phyloP scores from a whole-genome alignment of 2,797 vertebrate species.

The Hyperoplus lanceolatus region DNA sequence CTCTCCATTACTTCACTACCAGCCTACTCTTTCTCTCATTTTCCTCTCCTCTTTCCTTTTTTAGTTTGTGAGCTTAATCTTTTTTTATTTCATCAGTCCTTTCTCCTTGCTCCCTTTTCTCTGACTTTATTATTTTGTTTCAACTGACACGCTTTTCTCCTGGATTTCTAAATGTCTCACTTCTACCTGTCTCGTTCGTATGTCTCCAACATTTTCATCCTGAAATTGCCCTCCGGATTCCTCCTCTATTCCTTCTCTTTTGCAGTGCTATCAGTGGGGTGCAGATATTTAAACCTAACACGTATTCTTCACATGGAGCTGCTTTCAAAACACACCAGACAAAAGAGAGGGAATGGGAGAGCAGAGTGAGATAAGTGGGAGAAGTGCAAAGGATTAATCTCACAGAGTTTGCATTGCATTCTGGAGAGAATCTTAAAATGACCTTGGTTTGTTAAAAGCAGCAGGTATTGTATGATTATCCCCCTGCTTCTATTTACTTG shows the following conservation, averaged over 20 bases:
- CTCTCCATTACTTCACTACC: slow-evolving; percentile 44
- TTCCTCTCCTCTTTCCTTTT: slow-evolving; percentile 21
- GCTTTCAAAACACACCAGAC: slow-evolving; percentile 47
- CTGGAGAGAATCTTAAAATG: slow-evolving; percentile 46
- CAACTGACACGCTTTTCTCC: slow-evolving; percentile 15
- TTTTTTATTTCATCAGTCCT: slow-evolving; percentile 27
- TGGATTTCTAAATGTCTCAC: slow-evolving; percentile 10
- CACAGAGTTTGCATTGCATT: slow-evolving; percentile 54
- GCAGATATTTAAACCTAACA: slow-evolving; percentile 60
- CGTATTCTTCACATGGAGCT: slow-evolving; percentile 44
- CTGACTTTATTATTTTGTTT: slow-evolving; percentile 4
- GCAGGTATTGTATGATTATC: slow-evolving; percentile 51
- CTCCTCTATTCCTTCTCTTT: slow-evolving; percentile 32
- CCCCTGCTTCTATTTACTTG: slow-evolving; percentile 37
- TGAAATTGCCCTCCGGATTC: slow-evolving; percentile 25
- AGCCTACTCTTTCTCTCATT: slow-evolving; percentile 25
- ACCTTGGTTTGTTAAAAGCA: slow-evolving; percentile 53
- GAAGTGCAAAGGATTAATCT: slow-evolving; percentile 46
- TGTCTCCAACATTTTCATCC: slow-evolving; percentile 29
- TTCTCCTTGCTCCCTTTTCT: slow-evolving; percentile 19
- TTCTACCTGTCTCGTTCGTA: background rate
- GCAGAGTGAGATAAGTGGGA: slow-evolving; percentile 47
- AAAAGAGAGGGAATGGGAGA: slow-evolving; percentile 40
- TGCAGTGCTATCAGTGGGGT: slow-evolving; percentile 46
- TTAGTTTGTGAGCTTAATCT: slow-evolving; percentile 38